Evolutionary conservation across 2,888 invertebrate species (phyloP), one percentile per base, ranked within the genome.

Genomic region (Platycheirus albimanus): DNA sequence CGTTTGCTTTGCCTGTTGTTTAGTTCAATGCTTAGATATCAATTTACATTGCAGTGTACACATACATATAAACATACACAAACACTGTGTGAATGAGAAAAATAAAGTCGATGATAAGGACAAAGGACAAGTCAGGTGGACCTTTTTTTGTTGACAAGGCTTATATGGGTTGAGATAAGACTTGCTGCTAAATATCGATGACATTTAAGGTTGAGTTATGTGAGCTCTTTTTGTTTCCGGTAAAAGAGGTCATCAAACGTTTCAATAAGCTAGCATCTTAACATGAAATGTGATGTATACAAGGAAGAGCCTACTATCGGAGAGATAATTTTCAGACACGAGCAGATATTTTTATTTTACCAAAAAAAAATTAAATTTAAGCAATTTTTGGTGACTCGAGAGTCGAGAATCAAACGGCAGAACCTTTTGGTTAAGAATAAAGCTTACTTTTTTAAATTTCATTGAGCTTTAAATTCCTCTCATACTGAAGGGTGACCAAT

Each of bases 1-100:
- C 30, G 24, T 54, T 58, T 51, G 54, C 17, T 51, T 15, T 24
- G 10, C 8, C 5, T 24, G 24, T n/a, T n/a, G n/a, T n/a, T 54
- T 69, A 52, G 49, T 58, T 76, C 61, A 69, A 64, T 41, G 66
- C 56, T 66, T 41, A 51, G 71, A 70, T 74, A 79, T 54, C 74
- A 54, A 58, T 74, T 74, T 72, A 30, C 43, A 61, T 72, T 24
- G 13, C 24, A 38, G 19, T 17, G 24, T 3, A 45, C 36, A 61
- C 38, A 33, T 8, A 33, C 30, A 33, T 8, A 33, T 8, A 24
- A 3, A 36, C 36, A 36, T 10, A 36, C 15, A 19, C 24, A 24
- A 3, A 6, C 24, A 24, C 24, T 24, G 3, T 24, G 24, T 3
- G 47, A 47, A 3, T n/a, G 15, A 8, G 20, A 20, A 19, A 0